These are phyloP conservation scores for Perognathus longimembris DNA, from an alignment of 2,113 vertebrate genomes.

Conservation along the genomic window DNA sequence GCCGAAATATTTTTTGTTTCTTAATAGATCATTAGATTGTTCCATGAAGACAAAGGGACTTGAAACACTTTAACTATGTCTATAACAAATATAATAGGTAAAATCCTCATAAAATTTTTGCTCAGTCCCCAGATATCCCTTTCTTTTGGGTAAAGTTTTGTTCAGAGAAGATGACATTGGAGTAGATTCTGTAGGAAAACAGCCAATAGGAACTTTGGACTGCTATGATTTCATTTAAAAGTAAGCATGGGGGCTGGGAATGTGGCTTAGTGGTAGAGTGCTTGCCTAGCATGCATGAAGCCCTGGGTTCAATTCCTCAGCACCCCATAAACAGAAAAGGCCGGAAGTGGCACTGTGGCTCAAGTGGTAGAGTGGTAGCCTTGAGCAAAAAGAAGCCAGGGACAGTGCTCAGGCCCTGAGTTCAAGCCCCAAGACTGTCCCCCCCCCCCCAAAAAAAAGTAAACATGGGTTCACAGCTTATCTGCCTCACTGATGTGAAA, in stretches of 20 bases:
- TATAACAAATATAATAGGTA: slow-evolving; percentile 42
- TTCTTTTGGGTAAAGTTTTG: neutral
- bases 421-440: no score
- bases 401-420: no score
- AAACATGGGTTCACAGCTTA: neutral
- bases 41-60: slow-evolving; percentile 25
- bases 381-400: no score
- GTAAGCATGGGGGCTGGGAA: no score
- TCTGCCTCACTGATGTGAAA: slow-evolving; percentile 33
- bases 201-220: neutral
- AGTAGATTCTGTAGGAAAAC: slow-evolving; percentile 48
- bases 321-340: no score
- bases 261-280: no score
- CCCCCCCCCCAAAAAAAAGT: no score
- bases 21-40: slow-evolving; percentile 52
- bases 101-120: slow-evolving; percentile 40
- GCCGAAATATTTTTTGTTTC: slow-evolving; percentile 51
- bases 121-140: neutral
- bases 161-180: slow-evolving; percentile 29
- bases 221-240: slow-evolving; percentile 56
- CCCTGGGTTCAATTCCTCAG: no score
- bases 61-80: slow-evolving; percentile 23
- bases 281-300: no score
- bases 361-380: no score
- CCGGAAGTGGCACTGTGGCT: no score